phyloP scores from a whole-genome alignment of 2,113 vertebrate species.

The Cavia porcellus region DNA sequence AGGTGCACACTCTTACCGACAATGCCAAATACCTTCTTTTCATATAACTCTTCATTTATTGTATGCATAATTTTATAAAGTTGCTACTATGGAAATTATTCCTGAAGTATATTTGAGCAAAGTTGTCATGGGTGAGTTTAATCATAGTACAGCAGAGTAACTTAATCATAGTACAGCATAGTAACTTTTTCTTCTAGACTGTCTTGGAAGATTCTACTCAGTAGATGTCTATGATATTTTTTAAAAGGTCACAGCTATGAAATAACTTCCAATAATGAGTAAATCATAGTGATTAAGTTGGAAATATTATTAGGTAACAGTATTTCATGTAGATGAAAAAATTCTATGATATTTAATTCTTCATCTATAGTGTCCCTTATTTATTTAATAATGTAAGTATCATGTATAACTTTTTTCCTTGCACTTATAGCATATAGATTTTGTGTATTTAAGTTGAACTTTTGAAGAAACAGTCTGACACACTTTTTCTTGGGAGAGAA shows the following conservation, averaged over 20 bases:
- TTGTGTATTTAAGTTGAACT: not conserved
- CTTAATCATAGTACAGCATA: not conserved
- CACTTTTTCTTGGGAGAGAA: not conserved
- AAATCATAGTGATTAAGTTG: conserved; percentile 66
- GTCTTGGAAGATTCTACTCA: conserved; percentile 38
- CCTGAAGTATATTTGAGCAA: not conserved
- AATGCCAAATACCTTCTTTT: not conserved
- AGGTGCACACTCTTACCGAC: not conserved
- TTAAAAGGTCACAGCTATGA: conserved; percentile 18
- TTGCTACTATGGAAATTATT: conserved; percentile 40
- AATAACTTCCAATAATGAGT: not conserved
- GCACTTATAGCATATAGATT: conserved; percentile 32
- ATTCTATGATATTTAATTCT: conserved; percentile 56
- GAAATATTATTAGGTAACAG: not conserved
- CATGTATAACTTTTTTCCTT: conserved; percentile 38
- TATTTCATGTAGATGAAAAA: conserved; percentile 50
- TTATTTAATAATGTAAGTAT: conserved; percentile 66
- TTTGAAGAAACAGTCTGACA: not conserved
- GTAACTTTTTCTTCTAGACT: not conserved
- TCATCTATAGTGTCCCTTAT: conserved; percentile 44
- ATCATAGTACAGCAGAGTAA: not conserved
- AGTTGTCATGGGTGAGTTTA: conserved; percentile 35
- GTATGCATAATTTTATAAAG: conserved; percentile 47
- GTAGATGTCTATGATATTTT: conserved; percentile 61
- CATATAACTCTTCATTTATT: not conserved